These are phyloP conservation scores for Ophraella communa DNA, from an alignment of 2,888 invertebrate genomes.

Conservation along the genomic window DNA sequence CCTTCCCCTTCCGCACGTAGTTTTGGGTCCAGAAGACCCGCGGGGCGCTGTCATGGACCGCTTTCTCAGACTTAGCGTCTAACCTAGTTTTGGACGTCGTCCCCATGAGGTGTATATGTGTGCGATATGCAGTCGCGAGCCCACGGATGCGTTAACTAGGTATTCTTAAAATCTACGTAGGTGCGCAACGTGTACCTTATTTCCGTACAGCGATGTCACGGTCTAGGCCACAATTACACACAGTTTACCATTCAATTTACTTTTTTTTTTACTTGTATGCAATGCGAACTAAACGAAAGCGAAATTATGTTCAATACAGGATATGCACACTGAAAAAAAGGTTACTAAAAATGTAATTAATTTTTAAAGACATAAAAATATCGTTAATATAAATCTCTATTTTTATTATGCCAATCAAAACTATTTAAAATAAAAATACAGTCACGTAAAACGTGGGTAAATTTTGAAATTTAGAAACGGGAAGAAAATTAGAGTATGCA, in stretches of 20 bases:
- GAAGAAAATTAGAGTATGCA: no score
- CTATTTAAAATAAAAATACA: no score
- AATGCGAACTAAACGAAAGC: slow-evolving; percentile 6
- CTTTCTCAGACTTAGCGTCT: slow-evolving; percentile 59
- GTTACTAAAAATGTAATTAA: no score
- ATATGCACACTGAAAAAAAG: no score
- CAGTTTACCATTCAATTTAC: background rate
- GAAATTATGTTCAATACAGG: background rate
- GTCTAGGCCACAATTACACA: slow-evolving; percentile 13
- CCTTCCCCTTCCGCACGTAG: slow-evolving; percentile 55
- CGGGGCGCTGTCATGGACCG: slow-evolving; percentile 60
- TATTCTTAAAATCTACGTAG: slow-evolving; percentile 14
- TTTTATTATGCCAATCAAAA: no score
- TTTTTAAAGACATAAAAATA: no score
- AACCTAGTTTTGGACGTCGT: slow-evolving; percentile 56
- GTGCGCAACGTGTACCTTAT: slow-evolving; percentile 11
- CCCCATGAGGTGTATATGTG: slow-evolving; percentile 17
- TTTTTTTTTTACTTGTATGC: slow-evolving; percentile 6
- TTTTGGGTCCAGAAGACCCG: slow-evolving; percentile 60
- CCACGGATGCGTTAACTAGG: slow-evolving; percentile 29
- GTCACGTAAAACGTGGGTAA: no score
- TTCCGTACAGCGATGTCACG: slow-evolving; percentile 11
- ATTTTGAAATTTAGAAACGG: no score
- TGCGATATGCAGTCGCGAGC: slow-evolving; percentile 52
- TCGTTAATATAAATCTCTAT: background rate